phyloP scores from a whole-genome alignment of 2,797 vertebrate genomes.

The Fundulus diaphanus region DNA sequence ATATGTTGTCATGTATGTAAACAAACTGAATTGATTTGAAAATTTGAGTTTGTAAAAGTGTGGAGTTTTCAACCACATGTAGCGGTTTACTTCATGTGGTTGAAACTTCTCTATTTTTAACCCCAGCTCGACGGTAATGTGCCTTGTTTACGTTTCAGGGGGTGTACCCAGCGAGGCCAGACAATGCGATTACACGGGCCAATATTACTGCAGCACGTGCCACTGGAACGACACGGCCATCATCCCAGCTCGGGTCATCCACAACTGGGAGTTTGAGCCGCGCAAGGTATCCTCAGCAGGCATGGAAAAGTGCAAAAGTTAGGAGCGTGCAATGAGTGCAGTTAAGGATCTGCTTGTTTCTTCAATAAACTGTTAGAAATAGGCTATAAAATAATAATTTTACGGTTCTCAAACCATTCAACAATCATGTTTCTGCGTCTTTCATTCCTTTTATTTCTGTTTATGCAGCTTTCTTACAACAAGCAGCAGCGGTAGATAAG shows the following conservation, averaged over 20 bases:
- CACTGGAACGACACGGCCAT: constrained; percentile 96
- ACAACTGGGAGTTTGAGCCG: constrained; percentile 98
- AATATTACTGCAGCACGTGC: constrained; percentile 96
- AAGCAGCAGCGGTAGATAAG: not conserved
- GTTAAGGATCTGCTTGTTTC: not conserved
- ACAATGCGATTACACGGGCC: constrained; percentile 96
- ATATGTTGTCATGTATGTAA: too few species aligned
- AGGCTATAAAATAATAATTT: not conserved
- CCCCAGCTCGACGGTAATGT: not conserved
- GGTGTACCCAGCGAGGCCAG: constrained; percentile 92
- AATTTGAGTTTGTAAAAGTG: not conserved
- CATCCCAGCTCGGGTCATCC: constrained; percentile 92
- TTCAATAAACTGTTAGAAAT: not conserved
- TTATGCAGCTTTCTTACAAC: not conserved
- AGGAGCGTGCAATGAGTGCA: too few species aligned
- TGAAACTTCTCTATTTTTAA: not conserved
- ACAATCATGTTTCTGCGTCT: not conserved
- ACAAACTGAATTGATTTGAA: too few species aligned
- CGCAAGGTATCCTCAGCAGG: constrained; percentile 84
- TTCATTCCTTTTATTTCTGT: not conserved
- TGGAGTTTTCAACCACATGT: not conserved
- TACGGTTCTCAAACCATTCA: not conserved
- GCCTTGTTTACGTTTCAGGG: constrained; percentile 72
- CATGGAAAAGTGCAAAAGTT: not conserved
- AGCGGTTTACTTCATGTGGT: not conserved